Conservation (phyloP, 2,888 invertebrate genomes). For the Amphipoea oculea region DNA sequence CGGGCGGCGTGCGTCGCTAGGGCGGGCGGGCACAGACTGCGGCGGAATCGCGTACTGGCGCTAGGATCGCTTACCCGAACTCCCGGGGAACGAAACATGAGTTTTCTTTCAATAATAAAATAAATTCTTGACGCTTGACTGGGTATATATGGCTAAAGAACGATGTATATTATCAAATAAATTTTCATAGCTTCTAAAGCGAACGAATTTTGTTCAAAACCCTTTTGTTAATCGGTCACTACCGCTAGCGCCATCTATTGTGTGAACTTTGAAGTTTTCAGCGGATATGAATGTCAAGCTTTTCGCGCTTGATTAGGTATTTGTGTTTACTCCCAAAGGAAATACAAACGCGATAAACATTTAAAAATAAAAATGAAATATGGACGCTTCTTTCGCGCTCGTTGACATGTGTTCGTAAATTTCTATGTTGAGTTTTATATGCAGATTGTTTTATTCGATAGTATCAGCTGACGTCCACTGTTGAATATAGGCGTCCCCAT, state of each 20-base stretch:
- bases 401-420: constrained; percentile 30
- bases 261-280: constrained; percentile 18
- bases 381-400: constrained; percentile 17
- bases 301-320: constrained; percentile 62
- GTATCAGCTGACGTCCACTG: background rate
- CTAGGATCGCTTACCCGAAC: constrained; percentile 63
- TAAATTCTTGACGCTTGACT: constrained; percentile 47
- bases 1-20: constrained; percentile 63
- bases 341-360: constrained; percentile 44
- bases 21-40: constrained; percentile 71
- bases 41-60: constrained; percentile 68
- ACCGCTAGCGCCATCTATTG: constrained; percentile 48
- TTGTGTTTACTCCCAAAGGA: constrained; percentile 56
- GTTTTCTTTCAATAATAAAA: constrained; percentile 52
- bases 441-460: constrained; percentile 25
- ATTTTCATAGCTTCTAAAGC: constrained; percentile 1
- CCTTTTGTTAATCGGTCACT: background rate
- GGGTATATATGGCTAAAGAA: constrained; percentile 27
- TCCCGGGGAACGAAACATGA: constrained; percentile 51
- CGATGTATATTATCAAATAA: constrained; percentile 34
- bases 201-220: constrained; percentile 4
- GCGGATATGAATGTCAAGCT: constrained; percentile 35
- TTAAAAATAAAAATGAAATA: constrained; percentile 58
- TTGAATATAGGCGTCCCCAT: background rate
- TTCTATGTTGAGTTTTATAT: constrained; percentile 20